Percentiles rank a stretch among this genome's conserved stretches.
phyloP scores from a whole-genome alignment of 2,797 vertebrate genomes.

The Tokudaia tokunoshimensis region DNA sequence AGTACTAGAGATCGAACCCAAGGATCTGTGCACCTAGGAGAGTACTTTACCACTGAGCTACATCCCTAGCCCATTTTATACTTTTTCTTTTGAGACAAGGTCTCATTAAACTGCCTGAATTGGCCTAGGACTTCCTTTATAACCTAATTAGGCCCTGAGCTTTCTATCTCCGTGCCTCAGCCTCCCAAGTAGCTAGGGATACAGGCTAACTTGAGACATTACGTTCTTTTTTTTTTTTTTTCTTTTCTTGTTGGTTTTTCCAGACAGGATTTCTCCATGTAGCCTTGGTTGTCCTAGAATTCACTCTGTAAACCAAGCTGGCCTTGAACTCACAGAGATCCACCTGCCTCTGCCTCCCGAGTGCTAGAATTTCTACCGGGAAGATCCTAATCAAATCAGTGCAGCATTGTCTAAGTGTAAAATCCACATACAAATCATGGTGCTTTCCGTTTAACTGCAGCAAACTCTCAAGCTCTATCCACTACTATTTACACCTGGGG shows the following conservation, averaged over 20 bases:
- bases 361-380: background rate
- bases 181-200: background rate
- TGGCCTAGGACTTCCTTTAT: background rate
- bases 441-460: background rate
- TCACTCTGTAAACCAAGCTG: background rate
- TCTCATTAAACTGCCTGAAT: background rate
- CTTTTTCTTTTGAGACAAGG: background rate
- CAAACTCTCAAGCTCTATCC: background rate
- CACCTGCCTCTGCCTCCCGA: background rate
- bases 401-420: background rate
- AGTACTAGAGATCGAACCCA: background rate
- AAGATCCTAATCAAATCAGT: conserved; percentile 1
- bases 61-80: background rate
- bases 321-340: background rate
- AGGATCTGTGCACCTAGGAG: background rate
- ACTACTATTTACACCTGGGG: background rate
- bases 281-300: background rate
- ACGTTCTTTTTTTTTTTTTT: background rate
- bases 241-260: background rate
- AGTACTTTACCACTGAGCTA: background rate
- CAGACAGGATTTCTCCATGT: background rate
- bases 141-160: background rate
- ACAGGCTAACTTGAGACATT: background rate
- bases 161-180: background rate
- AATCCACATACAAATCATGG: background rate